phyloP scores from a whole-genome alignment of 2,797 vertebrate species.

The Typhlichthys eigenmanni region DNA sequence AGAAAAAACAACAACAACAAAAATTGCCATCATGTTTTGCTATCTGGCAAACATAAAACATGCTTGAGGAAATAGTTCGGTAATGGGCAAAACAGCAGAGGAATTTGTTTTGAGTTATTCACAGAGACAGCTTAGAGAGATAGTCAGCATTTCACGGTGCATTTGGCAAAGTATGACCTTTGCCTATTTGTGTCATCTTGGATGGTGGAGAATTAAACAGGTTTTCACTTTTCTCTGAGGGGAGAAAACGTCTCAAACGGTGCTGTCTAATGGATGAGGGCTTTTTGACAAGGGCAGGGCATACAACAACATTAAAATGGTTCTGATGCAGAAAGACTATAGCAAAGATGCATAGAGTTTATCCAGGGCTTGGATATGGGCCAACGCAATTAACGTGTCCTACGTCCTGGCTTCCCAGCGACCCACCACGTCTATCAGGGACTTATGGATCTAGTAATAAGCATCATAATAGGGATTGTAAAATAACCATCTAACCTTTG shows the following conservation, averaged over 20 bases:
- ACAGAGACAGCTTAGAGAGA: slow-evolving; percentile 16
- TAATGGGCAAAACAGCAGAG: slow-evolving; percentile 1
- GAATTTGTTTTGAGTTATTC: slow-evolving; percentile 22
- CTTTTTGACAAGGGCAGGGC: no score
- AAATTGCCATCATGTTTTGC: slow-evolving; percentile 8
- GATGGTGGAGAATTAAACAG: not conserved
- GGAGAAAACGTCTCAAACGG: no score
- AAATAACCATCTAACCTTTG: slow-evolving; percentile 69
- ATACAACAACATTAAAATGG: slow-evolving; percentile 35
- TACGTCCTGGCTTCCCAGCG: slow-evolving; percentile 25
- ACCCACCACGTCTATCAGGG: slow-evolving; percentile 18
- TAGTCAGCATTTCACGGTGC: slow-evolving; percentile 12
- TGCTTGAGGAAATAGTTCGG: not conserved
- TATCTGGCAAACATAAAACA: slow-evolving; percentile 24
- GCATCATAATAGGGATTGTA: slow-evolving; percentile 45
- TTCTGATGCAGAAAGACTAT: slow-evolving; percentile 23
- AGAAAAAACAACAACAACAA: slow-evolving; percentile 20
- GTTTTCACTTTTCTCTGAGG: not conserved
- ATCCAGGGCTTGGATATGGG: slow-evolving; percentile 31
- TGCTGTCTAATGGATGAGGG: no score
- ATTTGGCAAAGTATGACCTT: slow-evolving; percentile 4
- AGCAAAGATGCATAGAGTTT: slow-evolving; percentile 3
- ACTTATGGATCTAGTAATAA: slow-evolving; percentile 17
- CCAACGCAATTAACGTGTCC: slow-evolving; percentile 48
- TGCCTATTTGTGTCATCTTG: not conserved